phyloP scores from a whole-genome alignment of 2,113 vertebrate species.

The Cebus imitator region DNA sequence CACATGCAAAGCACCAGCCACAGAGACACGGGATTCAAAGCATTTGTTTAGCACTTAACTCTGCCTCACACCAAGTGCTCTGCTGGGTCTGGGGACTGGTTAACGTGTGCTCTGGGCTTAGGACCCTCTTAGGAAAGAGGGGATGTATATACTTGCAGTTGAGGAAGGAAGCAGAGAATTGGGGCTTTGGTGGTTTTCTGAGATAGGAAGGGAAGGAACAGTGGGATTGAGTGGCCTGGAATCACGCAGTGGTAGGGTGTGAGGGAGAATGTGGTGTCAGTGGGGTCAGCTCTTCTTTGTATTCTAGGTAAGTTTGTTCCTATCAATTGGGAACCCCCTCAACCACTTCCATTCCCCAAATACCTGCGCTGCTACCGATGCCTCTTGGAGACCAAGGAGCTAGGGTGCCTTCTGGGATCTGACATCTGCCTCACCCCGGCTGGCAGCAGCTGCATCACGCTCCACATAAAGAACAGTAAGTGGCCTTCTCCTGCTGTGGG shows the following conservation, averaged over 20 bases:
- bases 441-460: constrained; percentile 56
- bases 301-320: neutral
- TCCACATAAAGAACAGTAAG: constrained; percentile 67
- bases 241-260: neutral
- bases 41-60: neutral
- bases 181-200: neutral
- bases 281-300: neutral
- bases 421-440: constrained; percentile 8
- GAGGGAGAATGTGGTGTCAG: neutral
- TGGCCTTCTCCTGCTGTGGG: neutral
- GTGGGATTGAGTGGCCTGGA: neutral
- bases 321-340: neutral
- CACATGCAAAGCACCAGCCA: neutral
- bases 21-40: neutral
- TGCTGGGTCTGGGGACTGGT: neutral
- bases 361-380: constrained; percentile 60
- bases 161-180: neutral
- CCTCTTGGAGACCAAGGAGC: constrained; percentile 64
- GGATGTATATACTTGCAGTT: too few species aligned
- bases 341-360: neutral
- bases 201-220: neutral
- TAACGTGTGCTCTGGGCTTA: neutral
- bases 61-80: neutral
- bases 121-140: neutral
- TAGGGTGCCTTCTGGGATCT: constrained; percentile 65